These are phyloP conservation scores for Rhabditoides inermis DNA, from an alignment of 2,888 invertebrate genomes.

Conservation along the genomic window DNA sequence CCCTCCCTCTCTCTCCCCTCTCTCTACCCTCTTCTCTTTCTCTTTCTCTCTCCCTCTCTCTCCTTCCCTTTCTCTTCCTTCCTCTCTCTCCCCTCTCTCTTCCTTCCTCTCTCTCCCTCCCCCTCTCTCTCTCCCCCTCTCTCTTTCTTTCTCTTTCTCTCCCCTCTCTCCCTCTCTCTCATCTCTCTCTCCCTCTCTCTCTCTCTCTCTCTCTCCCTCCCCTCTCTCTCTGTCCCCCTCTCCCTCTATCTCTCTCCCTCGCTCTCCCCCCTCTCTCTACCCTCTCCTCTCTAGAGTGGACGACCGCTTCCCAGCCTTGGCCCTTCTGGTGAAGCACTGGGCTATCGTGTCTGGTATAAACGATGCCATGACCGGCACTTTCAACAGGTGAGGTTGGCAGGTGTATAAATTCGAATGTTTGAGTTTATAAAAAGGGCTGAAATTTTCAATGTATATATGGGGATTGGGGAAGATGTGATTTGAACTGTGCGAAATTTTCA, in stretches of 20 bases:
- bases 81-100: not conserved
- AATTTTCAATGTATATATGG: slow-evolving; percentile 22
- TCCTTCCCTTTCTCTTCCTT: not conserved
- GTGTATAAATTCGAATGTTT: slow-evolving; percentile 15
- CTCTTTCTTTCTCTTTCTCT: not conserved
- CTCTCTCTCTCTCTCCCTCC: not conserved
- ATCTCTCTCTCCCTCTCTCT: too few species aligned
- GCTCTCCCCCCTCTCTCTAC: too few species aligned
- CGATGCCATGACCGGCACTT: slow-evolving; percentile 39
- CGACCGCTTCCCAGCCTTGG: slow-evolving; percentile 42
- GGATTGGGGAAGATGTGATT: too few species aligned
- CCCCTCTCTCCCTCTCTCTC: too few species aligned
- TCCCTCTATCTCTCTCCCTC: too few species aligned
- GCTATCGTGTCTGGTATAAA: slow-evolving; percentile 38
- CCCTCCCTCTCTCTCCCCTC: not conserved
- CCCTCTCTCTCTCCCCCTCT: not conserved
- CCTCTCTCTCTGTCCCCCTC: too few species aligned
- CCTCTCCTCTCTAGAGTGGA: slow-evolving; percentile 30
- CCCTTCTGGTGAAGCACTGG: slow-evolving; percentile 49
- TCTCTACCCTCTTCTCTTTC: not conserved
- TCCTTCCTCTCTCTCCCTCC: not conserved
- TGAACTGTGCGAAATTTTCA: not conserved
- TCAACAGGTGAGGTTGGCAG: slow-evolving; percentile 44
- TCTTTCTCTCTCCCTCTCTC: not conserved
- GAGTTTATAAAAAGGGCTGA: not conserved